These are phyloP conservation scores for Atherinosoma microstoma DNA, from an alignment of 2,797 vertebrate genomes.

Conservation along the genomic window DNA sequence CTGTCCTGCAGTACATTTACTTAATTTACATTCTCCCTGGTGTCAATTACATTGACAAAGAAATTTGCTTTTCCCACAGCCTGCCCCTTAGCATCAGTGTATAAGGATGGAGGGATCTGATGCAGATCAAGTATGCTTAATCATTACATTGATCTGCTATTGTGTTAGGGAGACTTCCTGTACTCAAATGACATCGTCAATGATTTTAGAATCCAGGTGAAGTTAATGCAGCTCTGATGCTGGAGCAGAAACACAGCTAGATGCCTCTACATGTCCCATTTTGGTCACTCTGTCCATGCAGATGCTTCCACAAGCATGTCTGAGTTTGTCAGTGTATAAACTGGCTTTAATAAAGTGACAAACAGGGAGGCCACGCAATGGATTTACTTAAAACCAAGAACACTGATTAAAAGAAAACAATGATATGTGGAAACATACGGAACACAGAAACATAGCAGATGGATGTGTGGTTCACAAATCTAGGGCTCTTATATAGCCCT, in stretches of 20 bases:
- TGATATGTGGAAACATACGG: too few relatives aligned
- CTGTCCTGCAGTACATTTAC: neutral
- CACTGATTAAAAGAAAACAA: too few relatives aligned
- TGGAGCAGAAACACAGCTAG: neutral
- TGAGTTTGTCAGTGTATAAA: neutral
- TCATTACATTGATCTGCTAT: neutral
- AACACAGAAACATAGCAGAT: too few relatives aligned
- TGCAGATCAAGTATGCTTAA: neutral
- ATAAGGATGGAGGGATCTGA: neutral
- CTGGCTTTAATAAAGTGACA: neutral
- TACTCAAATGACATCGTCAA: neutral
- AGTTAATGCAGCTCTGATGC: neutral
- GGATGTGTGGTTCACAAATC: too few relatives aligned
- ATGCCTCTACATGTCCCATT: neutral
- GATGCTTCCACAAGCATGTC: neutral
- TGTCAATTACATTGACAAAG: conserved; percentile 14
- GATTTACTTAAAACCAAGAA: neutral
- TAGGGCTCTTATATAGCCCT: neutral
- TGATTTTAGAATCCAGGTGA: neutral
- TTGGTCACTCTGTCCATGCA: neutral
- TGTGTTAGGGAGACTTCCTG: neutral
- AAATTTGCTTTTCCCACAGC: conserved; percentile 5
- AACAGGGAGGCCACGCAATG: neutral
- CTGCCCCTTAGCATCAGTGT: neutral
- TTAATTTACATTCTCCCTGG: neutral